Evolutionary conservation across 1,140 invertebrate species (phyloP).

Genomic region (Chelonus insularis): DNA sequence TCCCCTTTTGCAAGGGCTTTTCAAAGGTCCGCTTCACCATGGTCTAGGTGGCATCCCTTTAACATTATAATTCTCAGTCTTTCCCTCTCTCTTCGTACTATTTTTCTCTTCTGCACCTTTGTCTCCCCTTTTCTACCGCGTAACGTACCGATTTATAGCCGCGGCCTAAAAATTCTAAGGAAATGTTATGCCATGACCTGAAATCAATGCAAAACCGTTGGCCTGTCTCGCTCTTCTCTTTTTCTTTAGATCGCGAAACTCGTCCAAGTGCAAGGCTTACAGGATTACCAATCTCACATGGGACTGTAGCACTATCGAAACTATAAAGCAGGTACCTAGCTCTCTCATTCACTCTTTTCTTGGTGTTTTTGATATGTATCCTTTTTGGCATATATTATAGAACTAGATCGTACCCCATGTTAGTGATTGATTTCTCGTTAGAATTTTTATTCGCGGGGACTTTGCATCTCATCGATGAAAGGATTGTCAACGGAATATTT

Average conservation of each 20-base stretch:
- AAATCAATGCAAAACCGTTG: constrained; percentile 54
- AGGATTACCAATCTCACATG: constrained; percentile 43
- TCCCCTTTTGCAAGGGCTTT: constrained; percentile 52
- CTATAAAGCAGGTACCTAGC: constrained; percentile 14
- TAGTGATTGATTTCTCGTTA: constrained; percentile 22
- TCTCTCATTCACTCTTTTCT: constrained; percentile 6
- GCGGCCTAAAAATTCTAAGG: constrained; percentile 46
- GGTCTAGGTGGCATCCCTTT: constrained; percentile 50
- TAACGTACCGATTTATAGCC: constrained; percentile 53
- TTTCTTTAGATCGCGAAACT: constrained; percentile 10
- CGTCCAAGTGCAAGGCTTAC: constrained; percentile 33
- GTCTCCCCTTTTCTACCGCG: constrained; percentile 30
- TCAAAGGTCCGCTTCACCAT: constrained; percentile 39
- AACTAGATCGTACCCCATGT: background rate
- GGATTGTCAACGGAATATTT: background rate
- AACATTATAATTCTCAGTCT: constrained; percentile 53
- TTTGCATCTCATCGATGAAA: constrained; percentile 38
- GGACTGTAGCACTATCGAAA: constrained; percentile 35
- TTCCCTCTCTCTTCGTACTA: constrained; percentile 30
- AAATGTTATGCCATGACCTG: constrained; percentile 52
- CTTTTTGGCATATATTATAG: constrained; percentile 25
- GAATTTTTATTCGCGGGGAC: constrained; percentile 34
- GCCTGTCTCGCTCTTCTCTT: constrained; percentile 18
- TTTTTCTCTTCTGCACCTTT: constrained; percentile 23
- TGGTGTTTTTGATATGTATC: constrained; percentile 15